Base-by-base conservation (phyloP, 2,888 invertebrate species). In the Subacronicta megacephala region DNA sequence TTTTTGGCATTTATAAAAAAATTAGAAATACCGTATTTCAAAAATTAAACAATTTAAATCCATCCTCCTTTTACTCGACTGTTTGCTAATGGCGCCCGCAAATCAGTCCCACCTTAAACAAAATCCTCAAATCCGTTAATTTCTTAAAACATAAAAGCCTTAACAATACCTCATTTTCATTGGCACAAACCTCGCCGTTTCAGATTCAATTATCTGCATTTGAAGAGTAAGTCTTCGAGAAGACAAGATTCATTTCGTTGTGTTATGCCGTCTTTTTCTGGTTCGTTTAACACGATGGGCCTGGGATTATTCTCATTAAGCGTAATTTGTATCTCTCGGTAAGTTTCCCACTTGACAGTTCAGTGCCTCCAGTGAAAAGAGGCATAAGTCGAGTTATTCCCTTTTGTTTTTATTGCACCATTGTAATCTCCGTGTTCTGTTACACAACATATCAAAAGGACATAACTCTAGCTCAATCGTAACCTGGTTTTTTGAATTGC, bases 281-380 rank as follows among this genome's bases (percentile, higher is more conserved):
- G 70, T 78, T 81, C 81, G 82, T 84, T 86, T 71, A 70, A 58
- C 75, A 68, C 68, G 64, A 81, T 78, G 77, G 73, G 70, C 67
- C 61, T 66, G 60, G 75, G 75, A 84, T 84, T 81, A 80, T 77
- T 74, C 79, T 82, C 82, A 82, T 84, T 83, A 81, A 72, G 52
- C 66, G 72, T 80, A 79, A 82, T 83, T 84, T 81, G 79, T 81
- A 82, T 77, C 79, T 72, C 72, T 65, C 54, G 58, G 64, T 70
- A 42, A 65, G 70, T 46, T 58, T 57, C 64, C 41, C 51, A 47
- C 67, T 69, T 72, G 77, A 66, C 72, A 72, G 76, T n/a, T n/a
- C n/a, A n/a, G n/a, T n/a, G n/a, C n/a, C n/a, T n/a, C n/a, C n/a
- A n/a, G n/a, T n/a, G n/a, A n/a, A n/a, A n/a, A n/a, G n/a, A n/a